phyloP scores from a whole-genome alignment of 2,888 invertebrate genomes.

The Oligia latruncula region DNA sequence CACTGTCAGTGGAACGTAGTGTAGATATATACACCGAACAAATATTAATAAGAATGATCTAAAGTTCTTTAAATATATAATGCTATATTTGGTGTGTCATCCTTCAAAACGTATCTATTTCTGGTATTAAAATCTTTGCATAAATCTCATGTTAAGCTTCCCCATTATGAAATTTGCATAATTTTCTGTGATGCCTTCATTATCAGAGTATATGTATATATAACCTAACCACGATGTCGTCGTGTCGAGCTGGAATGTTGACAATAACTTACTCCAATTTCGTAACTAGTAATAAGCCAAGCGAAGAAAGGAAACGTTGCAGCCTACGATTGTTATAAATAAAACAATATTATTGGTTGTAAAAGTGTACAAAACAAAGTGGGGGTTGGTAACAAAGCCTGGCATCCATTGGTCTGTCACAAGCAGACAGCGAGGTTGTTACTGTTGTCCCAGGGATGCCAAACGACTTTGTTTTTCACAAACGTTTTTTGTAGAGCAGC shows the following conservation, averaged over 20 bases:
- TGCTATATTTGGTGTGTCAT: background rate
- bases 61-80: background rate
- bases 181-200: background rate
- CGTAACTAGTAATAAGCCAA: background rate
- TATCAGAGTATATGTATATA: background rate
- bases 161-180: conserved; percentile 26
- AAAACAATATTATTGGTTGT: conserved; percentile 54
- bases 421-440: conserved; percentile 55
- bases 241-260: background rate
- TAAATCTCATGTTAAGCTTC: conserved; percentile 25
- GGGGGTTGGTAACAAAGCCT: conserved; percentile 48
- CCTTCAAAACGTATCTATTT: conserved; percentile 8
- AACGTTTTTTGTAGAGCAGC: conserved; percentile 42
- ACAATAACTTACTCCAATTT: conserved; percentile 3
- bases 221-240: background rate
- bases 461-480: conserved; percentile 59
- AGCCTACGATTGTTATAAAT: conserved; percentile 23
- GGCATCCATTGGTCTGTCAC: conserved; percentile 61
- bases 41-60: background rate
- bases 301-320: background rate
- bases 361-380: conserved; percentile 58
- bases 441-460: conserved; percentile 53
- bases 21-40: background rate
- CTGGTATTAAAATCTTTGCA: conserved; percentile 1
- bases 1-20: background rate